Evolutionary conservation across 1,140 invertebrate genomes (phyloP), one percentile per base, ranked within the genome.

Genomic region (Daktulosphaira vitifoliae): DNA sequence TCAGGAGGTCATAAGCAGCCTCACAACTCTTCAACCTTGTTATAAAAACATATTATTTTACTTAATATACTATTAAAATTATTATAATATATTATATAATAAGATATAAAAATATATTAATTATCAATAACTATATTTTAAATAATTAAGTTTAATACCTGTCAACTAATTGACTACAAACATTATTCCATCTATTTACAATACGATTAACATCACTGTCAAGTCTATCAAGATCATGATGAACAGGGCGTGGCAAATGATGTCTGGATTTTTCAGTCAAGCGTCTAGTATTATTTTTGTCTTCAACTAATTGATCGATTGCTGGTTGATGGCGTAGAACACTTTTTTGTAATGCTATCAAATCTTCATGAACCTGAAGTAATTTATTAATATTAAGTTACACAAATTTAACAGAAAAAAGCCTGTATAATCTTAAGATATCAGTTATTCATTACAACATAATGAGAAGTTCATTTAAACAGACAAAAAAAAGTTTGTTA

Each of bases 191-290:
- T 53, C 94, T 80, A 39, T 82, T 83, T 68, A 89, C 90, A 5
- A 98, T 76, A 71, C 87, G 84, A 68, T 88, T 84, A 2, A 97
- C 88, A 70, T 98, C 94, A 69, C 90, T 88, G 73, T 98, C 94
- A n/a, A 98, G 74, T 16, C 87, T 79, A 70, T 97, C 94, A 65
- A 99, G 82, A 77, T 98, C 96, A 8, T 82, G 81, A 68, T 84
- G 87, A 68, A 78, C 81, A 64, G 78, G 66, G 39, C 76, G 81
- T 75, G 83, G 81, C 74, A 80, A 76, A 75, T 81, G 70, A 75
- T 81, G 83, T 59, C 92, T 76, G 2, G 90, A 93, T 70, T 85
- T 85, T 71, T 93, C 90, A 1, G 92, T 92, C 50, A 95, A 78
- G 39, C 88, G 82, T 48, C 91, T 81, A 38, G 93, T 84, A 73